Evolutionary conservation across 2,113 vertebrate species (phyloP).

Genomic region (Cephalopholis sonnerati): DNA sequence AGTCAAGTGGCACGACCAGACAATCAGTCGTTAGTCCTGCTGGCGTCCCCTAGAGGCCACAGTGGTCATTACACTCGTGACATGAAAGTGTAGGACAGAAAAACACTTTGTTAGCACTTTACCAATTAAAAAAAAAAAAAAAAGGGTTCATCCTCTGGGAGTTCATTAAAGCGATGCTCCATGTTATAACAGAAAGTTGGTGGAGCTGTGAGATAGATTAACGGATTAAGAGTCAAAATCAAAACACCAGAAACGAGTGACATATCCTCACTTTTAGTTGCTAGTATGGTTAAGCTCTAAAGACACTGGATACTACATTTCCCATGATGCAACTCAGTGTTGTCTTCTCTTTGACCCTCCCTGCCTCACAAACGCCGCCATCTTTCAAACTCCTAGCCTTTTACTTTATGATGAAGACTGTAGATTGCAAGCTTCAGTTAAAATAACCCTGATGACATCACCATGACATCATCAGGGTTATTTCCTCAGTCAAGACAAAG

Average conservation of each 20-base stretch:
- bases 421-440: neutral
- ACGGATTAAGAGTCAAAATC: no score
- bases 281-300: neutral
- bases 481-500: neutral
- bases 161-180: neutral
- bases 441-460: slow-evolving; percentile 4
- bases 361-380: no score
- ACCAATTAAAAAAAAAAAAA: no score
- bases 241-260: neutral
- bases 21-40: neutral
- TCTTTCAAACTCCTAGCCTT: neutral
- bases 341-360: neutral
- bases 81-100: no score
- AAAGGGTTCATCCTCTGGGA: neutral
- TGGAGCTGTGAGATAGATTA: neutral
- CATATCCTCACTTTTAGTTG: neutral
- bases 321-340: neutral
- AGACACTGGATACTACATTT: neutral
- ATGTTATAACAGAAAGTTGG: neutral
- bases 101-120: no score
- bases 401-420: neutral
- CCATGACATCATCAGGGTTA: neutral
- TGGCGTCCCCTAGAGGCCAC: slow-evolving; percentile 30
- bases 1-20: slow-evolving; percentile 40
- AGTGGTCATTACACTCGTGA: neutral